A percentile compares a stretch with the other conserved stretches of the same genome.
Evolutionary conservation across 2,888 invertebrate genomes (phyloP).

Genomic region (Cheilosia vernalis): DNA sequence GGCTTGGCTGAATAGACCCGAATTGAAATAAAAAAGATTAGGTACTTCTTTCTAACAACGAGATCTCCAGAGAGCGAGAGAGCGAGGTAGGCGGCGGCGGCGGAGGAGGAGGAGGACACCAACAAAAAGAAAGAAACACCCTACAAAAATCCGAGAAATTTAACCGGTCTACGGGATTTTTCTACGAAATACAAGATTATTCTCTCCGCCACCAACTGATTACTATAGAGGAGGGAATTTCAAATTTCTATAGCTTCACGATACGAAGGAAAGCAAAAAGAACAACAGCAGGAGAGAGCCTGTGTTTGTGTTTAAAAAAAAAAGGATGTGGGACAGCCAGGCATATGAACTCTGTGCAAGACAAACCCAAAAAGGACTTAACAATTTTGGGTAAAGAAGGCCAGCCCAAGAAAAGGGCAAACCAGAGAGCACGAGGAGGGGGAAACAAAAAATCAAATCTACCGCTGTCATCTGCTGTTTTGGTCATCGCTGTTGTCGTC

Average conservation of each 20-base stretch:
- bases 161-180: conserved; percentile 61
- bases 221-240: conserved; percentile 70
- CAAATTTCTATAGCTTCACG: conserved; percentile 59
- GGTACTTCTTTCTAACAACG: conserved; percentile 11
- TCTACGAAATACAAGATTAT: conserved; percentile 72
- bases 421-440: not conserved
- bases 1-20: not conserved
- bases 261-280: conserved; percentile 16
- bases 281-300: conserved; percentile 3
- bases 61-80: not conserved
- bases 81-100: too few relatives aligned
- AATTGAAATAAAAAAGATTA: conserved; percentile 63
- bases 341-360: conserved; percentile 34
- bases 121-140: not conserved
- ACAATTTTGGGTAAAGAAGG: conserved; percentile 7
- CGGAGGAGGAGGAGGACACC: not conserved
- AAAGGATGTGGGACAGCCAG: conserved; percentile 43
- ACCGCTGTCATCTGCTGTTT: conserved; percentile 70
- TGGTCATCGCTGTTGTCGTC: conserved; percentile 52
- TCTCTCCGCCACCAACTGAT: conserved; percentile 47
- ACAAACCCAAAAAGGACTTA: conserved; percentile 46
- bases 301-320: too few relatives aligned
- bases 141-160: conserved; percentile 13
- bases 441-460: conserved; percentile 40
- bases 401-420: not conserved